These are phyloP conservation scores for Conomelus anceps DNA, from an alignment of 2,888 invertebrate genomes.

Conservation along the genomic window DNA sequence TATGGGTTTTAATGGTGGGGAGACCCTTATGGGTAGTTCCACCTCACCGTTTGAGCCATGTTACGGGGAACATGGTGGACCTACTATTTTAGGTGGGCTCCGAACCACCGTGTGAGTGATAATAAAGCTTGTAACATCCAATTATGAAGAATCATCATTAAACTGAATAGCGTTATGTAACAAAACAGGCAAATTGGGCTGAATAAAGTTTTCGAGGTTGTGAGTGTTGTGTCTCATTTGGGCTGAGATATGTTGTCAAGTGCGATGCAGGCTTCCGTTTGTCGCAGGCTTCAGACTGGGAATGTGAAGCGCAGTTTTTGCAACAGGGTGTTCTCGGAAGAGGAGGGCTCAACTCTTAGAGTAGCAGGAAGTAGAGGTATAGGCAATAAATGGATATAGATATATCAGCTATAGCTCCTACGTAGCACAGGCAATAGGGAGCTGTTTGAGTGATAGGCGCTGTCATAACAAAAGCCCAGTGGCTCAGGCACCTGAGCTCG, in stretches of 20 bases:
- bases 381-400: background rate
- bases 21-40: too few species aligned
- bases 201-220: background rate
- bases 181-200: background rate
- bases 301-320: background rate
- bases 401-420: background rate
- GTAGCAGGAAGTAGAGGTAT: background rate
- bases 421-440: background rate
- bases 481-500: background rate
- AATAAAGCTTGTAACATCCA: background rate
- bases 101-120: too few species aligned
- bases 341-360: background rate
- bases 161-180: background rate
- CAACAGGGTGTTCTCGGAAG: background rate
- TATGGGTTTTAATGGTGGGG: too few species aligned
- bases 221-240: background rate
- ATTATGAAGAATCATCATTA: background rate
- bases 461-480: background rate
- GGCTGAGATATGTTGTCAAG: background rate
- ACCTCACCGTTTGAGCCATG: too few species aligned
- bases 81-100: too few species aligned
- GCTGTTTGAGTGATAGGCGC: background rate
- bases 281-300: background rate
- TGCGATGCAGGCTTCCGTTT: background rate
- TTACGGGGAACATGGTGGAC: too few species aligned